Percentiles rank a stretch among this genome's conserved stretches.
These are phyloP conservation scores for Odiellus spinosus DNA, from an alignment of 2,888 invertebrate species.

Conservation along the genomic window DNA sequence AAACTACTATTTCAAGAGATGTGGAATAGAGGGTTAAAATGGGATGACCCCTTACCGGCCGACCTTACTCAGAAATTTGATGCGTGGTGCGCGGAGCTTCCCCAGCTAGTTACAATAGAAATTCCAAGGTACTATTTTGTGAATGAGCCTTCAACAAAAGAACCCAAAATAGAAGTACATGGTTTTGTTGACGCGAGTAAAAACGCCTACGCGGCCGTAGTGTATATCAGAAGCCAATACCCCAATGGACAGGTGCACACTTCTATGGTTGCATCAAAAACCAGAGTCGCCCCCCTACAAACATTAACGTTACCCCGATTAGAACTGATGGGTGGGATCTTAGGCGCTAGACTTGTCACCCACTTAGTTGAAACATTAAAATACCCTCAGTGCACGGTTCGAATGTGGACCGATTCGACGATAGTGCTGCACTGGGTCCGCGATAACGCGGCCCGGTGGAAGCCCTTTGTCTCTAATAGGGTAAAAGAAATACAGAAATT, in stretches of 20 bases:
- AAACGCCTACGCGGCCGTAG: not conserved
- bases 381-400: not conserved
- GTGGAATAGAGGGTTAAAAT: too few relatives aligned
- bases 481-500: not conserved
- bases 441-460: not conserved
- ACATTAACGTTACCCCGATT: slow-evolving; percentile 1
- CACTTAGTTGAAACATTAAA: not conserved
- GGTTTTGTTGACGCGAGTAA: slow-evolving; percentile 3
- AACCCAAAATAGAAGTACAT: not conserved
- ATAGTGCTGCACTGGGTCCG: not conserved
- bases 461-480: not conserved
- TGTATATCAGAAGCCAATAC: not conserved
- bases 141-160: too few relatives aligned
- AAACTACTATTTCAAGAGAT: too few relatives aligned
- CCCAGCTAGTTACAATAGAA: too few relatives aligned
- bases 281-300: not conserved
- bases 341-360: not conserved
- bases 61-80: too few relatives aligned
- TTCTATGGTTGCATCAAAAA: slow-evolving; percentile 1
- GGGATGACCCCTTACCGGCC: too few relatives aligned
- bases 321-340: not conserved
- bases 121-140: too few relatives aligned
- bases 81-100: too few relatives aligned
- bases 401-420: too few relatives aligned
- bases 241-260: not conserved